Conservation (phyloP, 2,113 vertebrate genomes). For the Poeciliopsis prolifica region DNA sequence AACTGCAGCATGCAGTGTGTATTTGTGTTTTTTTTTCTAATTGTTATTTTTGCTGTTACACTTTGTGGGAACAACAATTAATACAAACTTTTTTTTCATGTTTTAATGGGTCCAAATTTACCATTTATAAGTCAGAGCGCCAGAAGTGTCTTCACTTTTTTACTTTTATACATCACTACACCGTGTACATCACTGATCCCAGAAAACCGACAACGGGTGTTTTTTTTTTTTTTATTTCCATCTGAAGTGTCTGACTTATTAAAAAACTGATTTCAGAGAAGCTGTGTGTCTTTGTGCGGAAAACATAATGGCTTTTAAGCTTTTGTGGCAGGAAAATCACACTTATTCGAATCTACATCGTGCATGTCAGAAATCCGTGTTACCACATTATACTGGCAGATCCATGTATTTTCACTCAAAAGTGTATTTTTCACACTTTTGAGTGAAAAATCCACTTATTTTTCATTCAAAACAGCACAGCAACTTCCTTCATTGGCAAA, state of each 20-base stretch:
- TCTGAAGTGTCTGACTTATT: conserved; percentile 28
- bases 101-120: conserved; percentile 4
- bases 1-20: not conserved
- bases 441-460: not conserved
- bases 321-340: not conserved
- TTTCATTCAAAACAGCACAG: not conserved
- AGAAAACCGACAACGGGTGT: not conserved
- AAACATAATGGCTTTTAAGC: not conserved
- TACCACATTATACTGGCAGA: not conserved
- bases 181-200: not conserved
- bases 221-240: not conserved
- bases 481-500: not conserved
- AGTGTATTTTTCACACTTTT: not conserved
- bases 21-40: not conserved
- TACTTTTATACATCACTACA: conserved; percentile 24
- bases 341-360: not conserved
- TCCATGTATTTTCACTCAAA: too few species aligned
- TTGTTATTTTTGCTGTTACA: not conserved
- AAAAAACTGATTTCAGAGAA: conserved; percentile 31
- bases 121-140: not conserved
- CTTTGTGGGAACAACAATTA: not conserved
- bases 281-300: not conserved
- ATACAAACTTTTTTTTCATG: not conserved
- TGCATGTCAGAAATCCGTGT: not conserved
- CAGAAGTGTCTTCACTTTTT: conserved; percentile 9